Evolutionary conservation across 64 coral and sea anemone genomes (phyloP).

Genomic region (Dendronephthya gigantea): DNA sequence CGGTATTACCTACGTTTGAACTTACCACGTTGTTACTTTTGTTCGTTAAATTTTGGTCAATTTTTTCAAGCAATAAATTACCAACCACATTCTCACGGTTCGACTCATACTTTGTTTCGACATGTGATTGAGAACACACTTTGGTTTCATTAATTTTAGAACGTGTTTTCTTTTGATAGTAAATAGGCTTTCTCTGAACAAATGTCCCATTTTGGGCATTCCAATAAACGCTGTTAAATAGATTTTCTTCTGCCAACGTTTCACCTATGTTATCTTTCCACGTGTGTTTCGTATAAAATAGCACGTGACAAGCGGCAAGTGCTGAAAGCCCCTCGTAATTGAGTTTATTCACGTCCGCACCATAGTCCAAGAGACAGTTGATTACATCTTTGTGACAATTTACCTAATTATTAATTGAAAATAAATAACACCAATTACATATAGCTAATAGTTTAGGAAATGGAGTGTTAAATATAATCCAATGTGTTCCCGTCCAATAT

Average conservation of each 20-base stretch:
- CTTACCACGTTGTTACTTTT: background rate
- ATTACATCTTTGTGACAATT: conserved; percentile 91
- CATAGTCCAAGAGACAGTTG: conserved; percentile 86
- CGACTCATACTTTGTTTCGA: background rate
- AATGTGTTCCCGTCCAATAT: no score
- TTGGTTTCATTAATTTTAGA: background rate
- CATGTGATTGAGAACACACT: background rate
- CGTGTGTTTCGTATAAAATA: conserved; percentile 97
- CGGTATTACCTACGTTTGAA: background rate
- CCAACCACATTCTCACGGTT: background rate
- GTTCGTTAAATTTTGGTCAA: background rate
- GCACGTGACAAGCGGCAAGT: conserved; percentile 89
- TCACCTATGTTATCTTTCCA: conserved; percentile 99
- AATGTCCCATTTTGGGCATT: conserved; percentile 64
- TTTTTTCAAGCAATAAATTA: background rate
- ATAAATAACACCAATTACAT: background rate
- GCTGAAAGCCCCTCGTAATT: conserved; percentile 93
- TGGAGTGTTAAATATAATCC: no score
- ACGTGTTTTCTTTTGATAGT: background rate
- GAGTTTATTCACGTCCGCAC: conserved; percentile 94
- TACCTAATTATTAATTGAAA: conserved; percentile 33
- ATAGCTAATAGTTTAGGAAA: no score
- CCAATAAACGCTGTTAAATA: conserved; percentile 81
- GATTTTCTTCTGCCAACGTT: conserved; percentile 57
- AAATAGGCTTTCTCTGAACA: conserved; percentile 46